Evolutionary conservation across 2,888 invertebrate species (phyloP).

Genomic region (Anticlea derivata): DNA sequence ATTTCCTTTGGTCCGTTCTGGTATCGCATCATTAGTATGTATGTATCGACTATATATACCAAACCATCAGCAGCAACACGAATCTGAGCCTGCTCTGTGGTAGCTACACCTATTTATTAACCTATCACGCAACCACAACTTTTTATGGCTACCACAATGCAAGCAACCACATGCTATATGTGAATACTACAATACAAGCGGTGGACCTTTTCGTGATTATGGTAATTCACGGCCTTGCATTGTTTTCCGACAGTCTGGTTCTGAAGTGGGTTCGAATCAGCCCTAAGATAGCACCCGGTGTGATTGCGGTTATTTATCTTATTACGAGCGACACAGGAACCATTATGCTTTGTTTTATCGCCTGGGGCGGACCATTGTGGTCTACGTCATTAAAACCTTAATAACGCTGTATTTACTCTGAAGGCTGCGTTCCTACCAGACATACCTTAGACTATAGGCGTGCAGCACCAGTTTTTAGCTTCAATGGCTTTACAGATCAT

Average conservation of each 20-base stretch:
- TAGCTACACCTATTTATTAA: too few species aligned
- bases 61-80: too few species aligned
- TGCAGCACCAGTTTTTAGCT: too few species aligned
- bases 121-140: neutral
- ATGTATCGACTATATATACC: too few species aligned
- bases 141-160: neutral
- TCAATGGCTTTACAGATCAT: too few species aligned
- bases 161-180: neutral
- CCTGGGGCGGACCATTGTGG: slow-evolving; percentile 59
- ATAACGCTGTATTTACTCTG: slow-evolving; percentile 70
- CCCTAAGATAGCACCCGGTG: slow-evolving; percentile 49
- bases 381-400: slow-evolving; percentile 76
- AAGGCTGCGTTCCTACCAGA: slow-evolving; percentile 49
- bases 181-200: too few species aligned
- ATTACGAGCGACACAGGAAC: slow-evolving; percentile 61
- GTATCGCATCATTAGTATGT: too few species aligned
- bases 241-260: neutral
- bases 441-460: slow-evolving; percentile 30
- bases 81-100: too few species aligned
- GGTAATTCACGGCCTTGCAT: neutral
- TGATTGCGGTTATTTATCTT: slow-evolving; percentile 66
- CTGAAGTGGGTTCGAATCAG: slow-evolving; percentile 1
- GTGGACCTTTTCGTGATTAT: too few species aligned
- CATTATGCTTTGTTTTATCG: slow-evolving; percentile 73
- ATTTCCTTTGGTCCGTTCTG: too few species aligned